phyloP scores from a whole-genome alignment of 2,797 vertebrate species.

The Notoglanidium macrostoma region DNA sequence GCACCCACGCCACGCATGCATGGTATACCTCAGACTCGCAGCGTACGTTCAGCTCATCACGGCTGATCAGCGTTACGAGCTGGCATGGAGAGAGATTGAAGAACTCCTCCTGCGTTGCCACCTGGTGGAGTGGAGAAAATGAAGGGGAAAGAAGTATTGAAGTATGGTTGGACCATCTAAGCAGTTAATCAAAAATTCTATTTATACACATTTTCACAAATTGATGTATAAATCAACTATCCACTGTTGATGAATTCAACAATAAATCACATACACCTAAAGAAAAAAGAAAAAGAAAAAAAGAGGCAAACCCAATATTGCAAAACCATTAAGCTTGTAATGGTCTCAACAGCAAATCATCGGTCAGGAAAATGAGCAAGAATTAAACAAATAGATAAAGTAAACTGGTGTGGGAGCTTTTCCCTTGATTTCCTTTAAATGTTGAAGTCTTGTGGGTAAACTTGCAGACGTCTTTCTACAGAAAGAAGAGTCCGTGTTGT shows the following conservation, averaged over 20 bases:
- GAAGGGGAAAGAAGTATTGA: background rate
- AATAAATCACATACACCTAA: background rate
- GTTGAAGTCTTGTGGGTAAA: no score
- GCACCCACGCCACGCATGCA: slow-evolving; percentile 92
- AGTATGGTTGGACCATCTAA: background rate
- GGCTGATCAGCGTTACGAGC: slow-evolving; percentile 89
- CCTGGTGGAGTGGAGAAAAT: slow-evolving; percentile 66
- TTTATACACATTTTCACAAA: background rate
- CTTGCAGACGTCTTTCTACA: no score
- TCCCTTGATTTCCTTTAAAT: no score
- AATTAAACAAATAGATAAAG: no score
- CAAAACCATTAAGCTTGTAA: no score
- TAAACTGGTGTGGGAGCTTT: no score
- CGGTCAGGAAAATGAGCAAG: no score
- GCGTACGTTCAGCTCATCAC: slow-evolving; percentile 94
- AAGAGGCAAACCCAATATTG: no score
- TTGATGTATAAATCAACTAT: no score
- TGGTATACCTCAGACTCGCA: slow-evolving; percentile 96
- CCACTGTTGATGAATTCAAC: background rate
- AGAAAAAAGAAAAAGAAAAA: no score
- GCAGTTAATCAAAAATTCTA: background rate
- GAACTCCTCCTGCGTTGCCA: slow-evolving; percentile 93
- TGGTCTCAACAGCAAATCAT: no score
- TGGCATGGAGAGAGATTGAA: slow-evolving; percentile 94
- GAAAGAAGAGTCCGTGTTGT: no score